Evolutionary conservation across 1,140 invertebrate genomes (phyloP).

Genomic region (Ridgeia piscesae): DNA sequence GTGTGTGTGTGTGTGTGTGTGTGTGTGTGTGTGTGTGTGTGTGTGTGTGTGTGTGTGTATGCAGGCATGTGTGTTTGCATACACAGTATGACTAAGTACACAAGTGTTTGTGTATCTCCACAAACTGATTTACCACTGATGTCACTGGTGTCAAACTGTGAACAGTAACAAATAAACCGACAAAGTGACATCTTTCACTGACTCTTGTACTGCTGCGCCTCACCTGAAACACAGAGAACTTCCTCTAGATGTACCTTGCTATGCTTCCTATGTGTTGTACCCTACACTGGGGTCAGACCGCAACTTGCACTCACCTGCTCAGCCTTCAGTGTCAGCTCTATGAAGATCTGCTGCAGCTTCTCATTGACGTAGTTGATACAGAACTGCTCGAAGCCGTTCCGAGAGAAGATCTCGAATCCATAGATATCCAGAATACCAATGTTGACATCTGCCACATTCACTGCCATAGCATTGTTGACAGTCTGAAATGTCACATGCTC

Average conservation of each 20-base stretch:
- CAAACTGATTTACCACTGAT: not conserved
- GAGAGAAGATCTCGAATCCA: slow-evolving; percentile 70
- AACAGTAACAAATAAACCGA: not conserved
- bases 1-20: no score
- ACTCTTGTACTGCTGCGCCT: not conserved
- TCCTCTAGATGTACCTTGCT: not conserved
- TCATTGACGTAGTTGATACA: slow-evolving; percentile 95
- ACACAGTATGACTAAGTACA: no score
- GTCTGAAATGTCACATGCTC: slow-evolving; percentile 56
- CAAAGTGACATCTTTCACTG: not conserved
- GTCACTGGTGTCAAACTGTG: not conserved
- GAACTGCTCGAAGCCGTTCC: slow-evolving; percentile 79
- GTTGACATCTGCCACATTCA: slow-evolving; percentile 58
- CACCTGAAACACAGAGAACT: not conserved
- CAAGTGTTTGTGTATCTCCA: not conserved
- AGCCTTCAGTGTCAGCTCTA: slow-evolving; percentile 74
- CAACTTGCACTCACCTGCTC: slow-evolving; percentile 71
- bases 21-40: not conserved
- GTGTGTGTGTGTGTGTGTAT: not conserved
- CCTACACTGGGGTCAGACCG: slow-evolving; percentile 60
- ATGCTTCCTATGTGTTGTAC: not conserved
- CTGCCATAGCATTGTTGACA: slow-evolving; percentile 69
- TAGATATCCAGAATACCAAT: slow-evolving; percentile 71
- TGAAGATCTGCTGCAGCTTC: slow-evolving; percentile 79
- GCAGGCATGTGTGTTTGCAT: no score